phyloP scores from a whole-genome alignment of 2,113 vertebrate species.

The Lamprotornis superbus region DNA sequence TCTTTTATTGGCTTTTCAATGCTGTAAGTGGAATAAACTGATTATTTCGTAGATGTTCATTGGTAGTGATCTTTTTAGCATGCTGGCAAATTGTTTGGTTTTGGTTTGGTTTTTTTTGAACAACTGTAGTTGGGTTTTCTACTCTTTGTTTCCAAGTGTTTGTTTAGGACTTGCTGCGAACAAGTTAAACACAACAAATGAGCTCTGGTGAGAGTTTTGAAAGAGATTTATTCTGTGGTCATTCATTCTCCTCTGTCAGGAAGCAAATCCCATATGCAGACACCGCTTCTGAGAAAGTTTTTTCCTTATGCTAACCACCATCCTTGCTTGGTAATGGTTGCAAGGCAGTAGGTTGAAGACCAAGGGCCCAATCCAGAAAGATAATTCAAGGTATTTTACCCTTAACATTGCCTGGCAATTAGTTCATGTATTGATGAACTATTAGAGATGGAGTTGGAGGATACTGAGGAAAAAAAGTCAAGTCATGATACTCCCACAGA shows the following conservation, averaged over 20 bases:
- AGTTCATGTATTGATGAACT: not conserved
- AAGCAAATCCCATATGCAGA: not conserved
- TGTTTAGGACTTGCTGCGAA: slow-evolving; percentile 43
- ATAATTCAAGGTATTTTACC: not conserved
- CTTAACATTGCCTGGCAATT: not conserved
- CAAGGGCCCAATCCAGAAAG: not conserved
- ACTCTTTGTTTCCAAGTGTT: not conserved
- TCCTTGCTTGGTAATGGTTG: not conserved
- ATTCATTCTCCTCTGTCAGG: not conserved
- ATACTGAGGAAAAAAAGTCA: not conserved
- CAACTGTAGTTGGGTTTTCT: not conserved
- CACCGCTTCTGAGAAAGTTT: not conserved
- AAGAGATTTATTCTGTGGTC: slow-evolving; percentile 15
- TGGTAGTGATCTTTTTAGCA: not conserved
- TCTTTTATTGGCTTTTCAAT: not conserved
- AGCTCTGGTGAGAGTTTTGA: slow-evolving; percentile 10
- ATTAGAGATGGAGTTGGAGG: not conserved
- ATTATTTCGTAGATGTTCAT: not conserved
- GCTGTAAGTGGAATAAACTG: not conserved
- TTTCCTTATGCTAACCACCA: not conserved
- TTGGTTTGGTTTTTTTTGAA: not conserved
- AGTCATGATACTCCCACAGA: not conserved
- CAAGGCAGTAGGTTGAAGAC: not conserved
- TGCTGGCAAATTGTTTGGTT: not conserved
- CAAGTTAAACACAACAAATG: slow-evolving; percentile 32